Conservation (phyloP, 2,797 vertebrate genomes). For the Anas flavirostris region DNA sequence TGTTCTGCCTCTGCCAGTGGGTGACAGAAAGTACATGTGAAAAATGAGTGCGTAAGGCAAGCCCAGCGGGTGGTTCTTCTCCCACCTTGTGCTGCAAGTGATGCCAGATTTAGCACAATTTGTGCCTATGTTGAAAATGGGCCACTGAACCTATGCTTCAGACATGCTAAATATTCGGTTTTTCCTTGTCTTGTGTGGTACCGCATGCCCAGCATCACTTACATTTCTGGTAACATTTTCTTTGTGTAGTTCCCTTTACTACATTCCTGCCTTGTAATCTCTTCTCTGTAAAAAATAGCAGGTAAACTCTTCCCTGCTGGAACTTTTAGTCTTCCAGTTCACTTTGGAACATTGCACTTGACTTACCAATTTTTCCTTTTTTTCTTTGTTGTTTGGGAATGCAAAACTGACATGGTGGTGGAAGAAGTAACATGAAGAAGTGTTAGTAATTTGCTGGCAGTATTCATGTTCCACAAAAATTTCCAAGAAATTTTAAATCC, state of each 20-base stretch:
- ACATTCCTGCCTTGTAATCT: neutral
- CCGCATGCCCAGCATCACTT: neutral
- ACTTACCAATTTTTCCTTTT: neutral
- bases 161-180: neutral
- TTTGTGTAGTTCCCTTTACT: neutral
- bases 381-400: neutral
- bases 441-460: neutral
- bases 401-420: neutral
- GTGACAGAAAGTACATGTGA: neutral
- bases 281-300: neutral
- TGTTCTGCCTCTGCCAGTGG: neutral
- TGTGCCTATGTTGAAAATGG: neutral
- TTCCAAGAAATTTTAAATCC: neutral
- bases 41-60: neutral
- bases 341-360: neutral
- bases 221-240: neutral
- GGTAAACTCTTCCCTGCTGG: neutral
- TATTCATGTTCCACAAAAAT: neutral
- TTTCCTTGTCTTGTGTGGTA: neutral
- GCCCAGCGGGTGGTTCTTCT: neutral
- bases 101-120: accelerated
- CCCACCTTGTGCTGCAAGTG: neutral
- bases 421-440: neutral
- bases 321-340: neutral
- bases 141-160: neutral